Evolutionary conservation across 2,888 invertebrate species (phyloP).

Genomic region (Rhodophaea formosa): DNA sequence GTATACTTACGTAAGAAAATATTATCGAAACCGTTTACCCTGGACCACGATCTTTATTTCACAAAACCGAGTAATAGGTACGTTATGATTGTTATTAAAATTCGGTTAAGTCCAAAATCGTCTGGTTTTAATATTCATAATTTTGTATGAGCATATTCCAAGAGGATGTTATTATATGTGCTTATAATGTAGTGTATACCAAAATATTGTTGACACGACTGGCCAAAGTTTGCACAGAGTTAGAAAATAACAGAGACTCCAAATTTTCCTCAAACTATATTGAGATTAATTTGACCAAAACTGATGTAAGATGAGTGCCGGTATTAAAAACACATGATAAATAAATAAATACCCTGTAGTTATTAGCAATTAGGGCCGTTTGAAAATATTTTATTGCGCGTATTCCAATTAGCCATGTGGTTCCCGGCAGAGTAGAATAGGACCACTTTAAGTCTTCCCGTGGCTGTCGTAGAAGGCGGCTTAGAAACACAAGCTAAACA

Average conservation of each 20-base stretch:
- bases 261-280: background rate
- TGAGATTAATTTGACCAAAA: too few species aligned
- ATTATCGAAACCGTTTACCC: background rate
- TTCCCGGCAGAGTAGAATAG: too few species aligned
- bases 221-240: constrained; percentile 33
- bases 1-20: background rate
- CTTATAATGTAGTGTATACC: constrained; percentile 30
- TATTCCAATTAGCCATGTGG: too few species aligned
- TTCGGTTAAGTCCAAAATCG: constrained; percentile 43
- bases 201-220: constrained; percentile 48
- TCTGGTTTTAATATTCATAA: constrained; percentile 62
- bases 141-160: constrained; percentile 40
- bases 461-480: too few species aligned
- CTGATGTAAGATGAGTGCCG: too few species aligned
- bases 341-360: too few species aligned
- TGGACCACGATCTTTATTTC: constrained; percentile 14
- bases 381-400: too few species aligned
- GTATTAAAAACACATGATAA: too few species aligned
- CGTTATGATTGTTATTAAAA: constrained; percentile 59
- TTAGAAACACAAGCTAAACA: too few species aligned
- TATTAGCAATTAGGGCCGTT: too few species aligned
- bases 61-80: constrained; percentile 45
- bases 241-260: constrained; percentile 17
- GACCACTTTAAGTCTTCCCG: too few species aligned
- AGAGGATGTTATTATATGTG: constrained; percentile 37